A percentile compares a stretch with the other conserved stretches of the same genome.
Conservation (phyloP, 2,797 vertebrate genomes). For the Hybognathus amarus region DNA sequence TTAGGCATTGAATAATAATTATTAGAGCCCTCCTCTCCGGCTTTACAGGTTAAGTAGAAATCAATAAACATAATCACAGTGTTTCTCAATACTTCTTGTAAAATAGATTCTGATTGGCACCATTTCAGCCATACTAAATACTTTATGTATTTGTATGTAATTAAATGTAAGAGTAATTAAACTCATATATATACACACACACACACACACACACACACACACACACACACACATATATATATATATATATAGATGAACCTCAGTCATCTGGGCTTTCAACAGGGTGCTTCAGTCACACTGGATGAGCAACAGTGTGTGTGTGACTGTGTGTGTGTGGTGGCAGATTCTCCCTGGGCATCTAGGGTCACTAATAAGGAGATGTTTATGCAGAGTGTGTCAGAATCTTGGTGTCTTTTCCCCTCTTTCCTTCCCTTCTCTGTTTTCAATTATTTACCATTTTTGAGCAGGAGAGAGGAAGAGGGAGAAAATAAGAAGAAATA, state of each 20-base stretch:
- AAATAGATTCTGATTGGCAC: neutral
- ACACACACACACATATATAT: no score
- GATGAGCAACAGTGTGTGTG: neutral
- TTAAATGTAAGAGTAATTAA: neutral
- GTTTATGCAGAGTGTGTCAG: slow-evolving; percentile 73
- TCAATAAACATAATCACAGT: slow-evolving; percentile 33
- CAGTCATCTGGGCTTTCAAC: slow-evolving; percentile 11
- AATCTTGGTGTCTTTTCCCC: slow-evolving; percentile 58
- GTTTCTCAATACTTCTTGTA: slow-evolving; percentile 34
- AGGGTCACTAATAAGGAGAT: slow-evolving; percentile 75
- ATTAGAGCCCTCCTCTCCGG: neutral
- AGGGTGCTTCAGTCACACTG: slow-evolving; percentile 22
- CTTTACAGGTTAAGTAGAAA: slow-evolving; percentile 30
- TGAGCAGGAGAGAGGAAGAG: slow-evolving; percentile 38
- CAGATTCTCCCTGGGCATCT: slow-evolving; percentile 65
- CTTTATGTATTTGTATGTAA: neutral
- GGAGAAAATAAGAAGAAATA: slow-evolving; percentile 67
- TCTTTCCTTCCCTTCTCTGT: slow-evolving; percentile 49
- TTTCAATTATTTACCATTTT: slow-evolving; percentile 81
- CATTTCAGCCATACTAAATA: neutral
- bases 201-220: no score
- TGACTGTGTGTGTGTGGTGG: slow-evolving; percentile 44
- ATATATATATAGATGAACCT: no score
- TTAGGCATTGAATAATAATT: neutral
- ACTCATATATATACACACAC: no score